phyloP scores from a whole-genome alignment of 2,888 invertebrate species.

The Portevinia maculata region DNA sequence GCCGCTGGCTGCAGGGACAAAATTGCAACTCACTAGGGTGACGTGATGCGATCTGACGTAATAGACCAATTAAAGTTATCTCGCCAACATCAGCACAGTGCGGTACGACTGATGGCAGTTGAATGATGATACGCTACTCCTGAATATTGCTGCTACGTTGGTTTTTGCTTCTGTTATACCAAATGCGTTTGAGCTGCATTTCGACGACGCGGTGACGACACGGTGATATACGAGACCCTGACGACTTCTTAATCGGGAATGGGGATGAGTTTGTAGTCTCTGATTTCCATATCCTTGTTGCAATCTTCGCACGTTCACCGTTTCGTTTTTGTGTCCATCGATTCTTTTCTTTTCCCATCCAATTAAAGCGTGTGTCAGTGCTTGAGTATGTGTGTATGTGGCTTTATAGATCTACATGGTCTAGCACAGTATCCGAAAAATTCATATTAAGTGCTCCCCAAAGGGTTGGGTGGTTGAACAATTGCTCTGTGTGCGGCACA shows the following conservation, averaged over 20 bases:
- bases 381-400: background rate
- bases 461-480: conserved; percentile 30
- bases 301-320: conserved; percentile 72
- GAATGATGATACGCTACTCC: conserved; percentile 67
- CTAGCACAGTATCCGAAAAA: conserved; percentile 33
- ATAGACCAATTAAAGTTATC: conserved; percentile 79
- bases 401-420: background rate
- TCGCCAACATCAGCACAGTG: conserved; percentile 62
- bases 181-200: conserved; percentile 52
- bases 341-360: conserved; percentile 60
- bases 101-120: conserved; percentile 59
- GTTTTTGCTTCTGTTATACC: background rate
- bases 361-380: conserved; percentile 47
- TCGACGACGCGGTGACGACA: no score
- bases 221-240: conserved; percentile 66
- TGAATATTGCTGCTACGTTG: conserved; percentile 11
- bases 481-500: conserved; percentile 66
- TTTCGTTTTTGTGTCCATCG: conserved; percentile 62
- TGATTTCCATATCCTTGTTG: conserved; percentile 69
- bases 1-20: conserved; percentile 25
- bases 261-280: conserved; percentile 16
- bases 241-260: conserved; percentile 68
- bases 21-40: conserved; percentile 59
- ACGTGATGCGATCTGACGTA: conserved; percentile 79
- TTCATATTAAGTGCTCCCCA: conserved; percentile 49